These are phyloP conservation scores for Ia io DNA, from an alignment of 2,113 vertebrate species.

Conservation along the genomic window DNA sequence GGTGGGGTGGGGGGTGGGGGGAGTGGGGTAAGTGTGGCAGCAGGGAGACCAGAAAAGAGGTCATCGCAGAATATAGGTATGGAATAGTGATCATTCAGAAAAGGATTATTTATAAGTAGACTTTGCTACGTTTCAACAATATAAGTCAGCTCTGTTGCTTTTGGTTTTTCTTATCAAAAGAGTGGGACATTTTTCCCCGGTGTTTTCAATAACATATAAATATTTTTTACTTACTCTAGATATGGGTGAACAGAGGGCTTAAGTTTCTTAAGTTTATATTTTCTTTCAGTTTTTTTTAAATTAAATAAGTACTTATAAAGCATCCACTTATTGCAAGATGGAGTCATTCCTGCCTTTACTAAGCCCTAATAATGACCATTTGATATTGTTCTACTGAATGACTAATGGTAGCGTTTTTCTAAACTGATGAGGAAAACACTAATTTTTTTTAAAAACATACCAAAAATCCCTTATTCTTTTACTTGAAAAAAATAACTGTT, in stretches of 20 bases:
- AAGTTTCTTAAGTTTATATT: background rate
- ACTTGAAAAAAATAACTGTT: background rate
- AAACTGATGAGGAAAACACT: background rate
- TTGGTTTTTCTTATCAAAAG: background rate
- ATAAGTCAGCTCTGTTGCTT: background rate
- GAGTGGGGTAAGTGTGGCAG: background rate
- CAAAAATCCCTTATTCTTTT: background rate
- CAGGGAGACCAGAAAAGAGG: background rate
- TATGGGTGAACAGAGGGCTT: background rate
- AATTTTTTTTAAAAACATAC: background rate
- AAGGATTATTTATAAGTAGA: background rate
- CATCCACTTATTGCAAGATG: background rate
- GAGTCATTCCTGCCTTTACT: background rate
- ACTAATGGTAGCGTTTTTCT: background rate
- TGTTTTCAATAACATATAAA: background rate
- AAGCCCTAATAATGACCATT: background rate
- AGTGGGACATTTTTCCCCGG: background rate
- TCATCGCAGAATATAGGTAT: background rate
- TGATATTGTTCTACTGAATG: background rate
- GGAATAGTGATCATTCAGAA: background rate
- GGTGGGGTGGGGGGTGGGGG: rapidly evolving
- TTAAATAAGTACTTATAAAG: background rate
- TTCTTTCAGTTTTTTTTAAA: background rate
- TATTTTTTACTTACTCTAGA: background rate
- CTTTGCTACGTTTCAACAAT: background rate